Evolutionary conservation across 2,888 invertebrate genomes (phyloP).

Genomic region (Brenthis ino): DNA sequence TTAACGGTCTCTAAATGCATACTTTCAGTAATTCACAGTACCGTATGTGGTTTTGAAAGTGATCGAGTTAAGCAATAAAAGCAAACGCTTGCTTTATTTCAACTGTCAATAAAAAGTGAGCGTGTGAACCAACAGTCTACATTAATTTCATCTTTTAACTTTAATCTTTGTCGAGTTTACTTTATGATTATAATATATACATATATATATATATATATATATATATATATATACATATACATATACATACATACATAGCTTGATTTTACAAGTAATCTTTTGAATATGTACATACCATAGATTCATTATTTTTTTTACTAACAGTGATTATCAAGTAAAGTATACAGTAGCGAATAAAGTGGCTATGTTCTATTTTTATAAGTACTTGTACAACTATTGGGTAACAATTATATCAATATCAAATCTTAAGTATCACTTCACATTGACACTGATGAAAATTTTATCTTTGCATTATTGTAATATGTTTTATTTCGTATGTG

Average conservation of each 20-base stretch:
- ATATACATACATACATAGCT: neutral
- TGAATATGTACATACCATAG: too few species aligned
- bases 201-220: neutral
- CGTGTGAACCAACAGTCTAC: slow-evolving; percentile 32
- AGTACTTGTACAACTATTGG: too few species aligned
- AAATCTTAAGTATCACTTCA: neutral
- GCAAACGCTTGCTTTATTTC: slow-evolving; percentile 27
- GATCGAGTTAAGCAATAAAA: slow-evolving; percentile 29
- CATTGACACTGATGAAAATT: neutral
- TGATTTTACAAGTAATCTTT: too few species aligned
- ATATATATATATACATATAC: neutral
- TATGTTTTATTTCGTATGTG: neutral
- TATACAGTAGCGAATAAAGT: too few species aligned
- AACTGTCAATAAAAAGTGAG: slow-evolving; percentile 32
- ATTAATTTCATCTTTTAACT: slow-evolving; percentile 23
- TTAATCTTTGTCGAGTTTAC: neutral
- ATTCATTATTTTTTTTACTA: too few species aligned
- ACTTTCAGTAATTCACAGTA: slow-evolving; percentile 22
- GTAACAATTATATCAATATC: neutral
- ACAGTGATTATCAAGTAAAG: too few species aligned
- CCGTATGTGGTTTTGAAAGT: slow-evolving; percentile 37
- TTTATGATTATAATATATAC: neutral
- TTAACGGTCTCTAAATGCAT: neutral
- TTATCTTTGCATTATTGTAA: neutral
- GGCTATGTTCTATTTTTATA: too few species aligned